Conservation (phyloP, 2,113 vertebrate species). For the Poecilia latipinna region DNA sequence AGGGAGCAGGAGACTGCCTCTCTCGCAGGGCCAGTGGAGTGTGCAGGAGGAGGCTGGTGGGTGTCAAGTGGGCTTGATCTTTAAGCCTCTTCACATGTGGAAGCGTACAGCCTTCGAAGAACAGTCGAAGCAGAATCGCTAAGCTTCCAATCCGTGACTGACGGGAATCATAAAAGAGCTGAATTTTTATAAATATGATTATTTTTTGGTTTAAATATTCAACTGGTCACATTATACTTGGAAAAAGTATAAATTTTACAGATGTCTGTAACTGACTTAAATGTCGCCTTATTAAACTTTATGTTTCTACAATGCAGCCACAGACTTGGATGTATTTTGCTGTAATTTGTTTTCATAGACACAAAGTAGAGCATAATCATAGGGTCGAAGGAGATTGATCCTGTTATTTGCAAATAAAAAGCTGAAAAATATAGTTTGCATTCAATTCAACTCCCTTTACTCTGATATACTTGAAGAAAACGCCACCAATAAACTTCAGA, state of each 20-base stretch:
- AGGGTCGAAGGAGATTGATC: too few species aligned
- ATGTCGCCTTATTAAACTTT: background rate
- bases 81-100: constrained; percentile 54
- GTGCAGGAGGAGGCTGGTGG: constrained; percentile 22
- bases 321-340: background rate
- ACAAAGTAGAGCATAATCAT: background rate
- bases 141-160: constrained; percentile 40
- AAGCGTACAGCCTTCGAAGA: constrained; percentile 17
- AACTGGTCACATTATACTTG: background rate
- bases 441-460: background rate
- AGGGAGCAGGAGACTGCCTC: constrained; percentile 44
- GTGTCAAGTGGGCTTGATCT: constrained; percentile 50
- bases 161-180: background rate
- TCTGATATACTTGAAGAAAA: background rate
- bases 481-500: background rate
- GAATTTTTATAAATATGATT: constrained; percentile 5
- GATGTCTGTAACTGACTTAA: background rate
- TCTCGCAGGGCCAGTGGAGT: constrained; percentile 18
- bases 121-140: constrained; percentile 17
- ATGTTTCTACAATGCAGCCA: background rate
- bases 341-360: background rate
- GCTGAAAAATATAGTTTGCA: too few species aligned
- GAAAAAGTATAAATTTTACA: constrained; percentile 24
- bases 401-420: too few species aligned
- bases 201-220: constrained; percentile 17